These are phyloP conservation scores for Clupea harengus DNA, from an alignment of 2,113 vertebrate genomes.

Conservation along the genomic window DNA sequence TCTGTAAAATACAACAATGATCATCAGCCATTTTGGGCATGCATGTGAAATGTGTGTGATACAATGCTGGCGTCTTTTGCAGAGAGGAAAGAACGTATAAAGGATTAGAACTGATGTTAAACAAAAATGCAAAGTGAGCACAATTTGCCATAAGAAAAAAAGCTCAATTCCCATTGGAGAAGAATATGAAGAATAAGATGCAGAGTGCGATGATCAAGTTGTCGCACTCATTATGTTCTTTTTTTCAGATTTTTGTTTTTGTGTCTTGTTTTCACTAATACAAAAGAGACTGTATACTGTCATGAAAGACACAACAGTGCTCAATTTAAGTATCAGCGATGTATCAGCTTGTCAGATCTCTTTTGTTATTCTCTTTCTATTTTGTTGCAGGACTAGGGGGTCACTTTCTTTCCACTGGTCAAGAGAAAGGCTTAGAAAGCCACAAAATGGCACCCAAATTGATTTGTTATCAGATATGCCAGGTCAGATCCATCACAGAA, in stretches of 20 bases:
- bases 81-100: slow-evolving; percentile 55
- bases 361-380: neutral
- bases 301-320: neutral
- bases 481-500: slow-evolving; percentile 48
- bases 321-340: neutral
- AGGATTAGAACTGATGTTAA: slow-evolving; percentile 65
- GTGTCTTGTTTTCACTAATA: slow-evolving; percentile 1
- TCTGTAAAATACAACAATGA: slow-evolving; percentile 73
- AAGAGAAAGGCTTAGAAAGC: slow-evolving; percentile 44
- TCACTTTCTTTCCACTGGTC: neutral
- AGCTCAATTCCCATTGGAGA: slow-evolving; percentile 33
- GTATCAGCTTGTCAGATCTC: neutral
- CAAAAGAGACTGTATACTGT: neutral
- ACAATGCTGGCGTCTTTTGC: slow-evolving; percentile 75
- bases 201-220: slow-evolving; percentile 13
- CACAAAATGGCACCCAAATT: slow-evolving; percentile 55
- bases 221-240: neutral
- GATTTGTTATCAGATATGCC: slow-evolving; percentile 51
- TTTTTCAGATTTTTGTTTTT: neutral
- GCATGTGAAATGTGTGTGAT: slow-evolving; percentile 77
- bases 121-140: slow-evolving; percentile 20
- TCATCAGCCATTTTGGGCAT: slow-evolving; percentile 76
- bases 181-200: slow-evolving; percentile 6
- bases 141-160: slow-evolving; percentile 51
- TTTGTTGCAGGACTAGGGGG: slow-evolving; percentile 6